These are phyloP conservation scores for Drosophila putrida DNA, from an alignment of 2,888 invertebrate species.

Conservation along the genomic window DNA sequence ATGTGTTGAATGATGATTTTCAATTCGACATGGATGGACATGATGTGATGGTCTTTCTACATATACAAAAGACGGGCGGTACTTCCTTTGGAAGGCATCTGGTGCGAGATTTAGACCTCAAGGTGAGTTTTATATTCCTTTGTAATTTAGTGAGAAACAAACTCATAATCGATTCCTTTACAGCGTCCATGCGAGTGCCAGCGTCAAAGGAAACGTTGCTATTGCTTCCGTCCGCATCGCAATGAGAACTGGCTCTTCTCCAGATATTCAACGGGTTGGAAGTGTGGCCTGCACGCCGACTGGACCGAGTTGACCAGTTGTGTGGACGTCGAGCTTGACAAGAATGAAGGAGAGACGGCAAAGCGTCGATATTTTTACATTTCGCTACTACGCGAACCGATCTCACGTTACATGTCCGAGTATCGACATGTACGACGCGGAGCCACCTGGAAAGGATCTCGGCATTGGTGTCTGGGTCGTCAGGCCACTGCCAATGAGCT, in stretches of 20 bases:
- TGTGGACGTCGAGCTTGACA: conserved; percentile 95
- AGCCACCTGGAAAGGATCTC: conserved; percentile 96
- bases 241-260: conserved; percentile 99
- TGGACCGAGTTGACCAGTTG: conserved; percentile 98
- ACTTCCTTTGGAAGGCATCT: conserved; percentile 98
- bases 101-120: conserved; percentile 95
- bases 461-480: conserved; percentile 91
- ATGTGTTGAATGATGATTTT: conserved; percentile 94
- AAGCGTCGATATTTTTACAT: conserved; percentile 98
- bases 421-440: conserved; percentile 98
- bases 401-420: conserved; percentile 96
- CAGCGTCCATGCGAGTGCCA: conserved; percentile 97
- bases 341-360: conserved; percentile 93
- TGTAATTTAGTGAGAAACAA: background rate
- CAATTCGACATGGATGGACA: conserved; percentile 95
- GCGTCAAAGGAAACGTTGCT: conserved; percentile 94
- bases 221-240: conserved; percentile 95
- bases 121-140: conserved; percentile 84
- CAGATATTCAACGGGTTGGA: conserved; percentile 98
- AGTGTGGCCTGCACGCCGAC: conserved; percentile 98
- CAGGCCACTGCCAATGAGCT: conserved; percentile 93
- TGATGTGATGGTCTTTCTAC: conserved; percentile 99
- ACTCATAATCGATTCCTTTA: background rate
- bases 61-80: conserved; percentile 99
- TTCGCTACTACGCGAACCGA: conserved; percentile 96